Evolutionary conservation across 2,797 vertebrate species (phyloP).

Genomic region (Myotis myotis): DNA sequence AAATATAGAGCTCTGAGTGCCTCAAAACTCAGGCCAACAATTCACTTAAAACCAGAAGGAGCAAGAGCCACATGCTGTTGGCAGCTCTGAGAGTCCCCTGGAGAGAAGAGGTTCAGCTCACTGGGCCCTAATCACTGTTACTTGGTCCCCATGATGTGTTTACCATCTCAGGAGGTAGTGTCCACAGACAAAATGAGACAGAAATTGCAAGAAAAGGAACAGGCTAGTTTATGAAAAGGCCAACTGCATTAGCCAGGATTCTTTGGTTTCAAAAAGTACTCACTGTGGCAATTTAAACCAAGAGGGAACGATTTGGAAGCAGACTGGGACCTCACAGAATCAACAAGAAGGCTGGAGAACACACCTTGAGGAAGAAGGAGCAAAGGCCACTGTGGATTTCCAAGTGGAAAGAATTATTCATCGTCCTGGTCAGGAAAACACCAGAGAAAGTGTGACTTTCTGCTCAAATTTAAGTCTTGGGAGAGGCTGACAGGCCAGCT

Average conservation of each 20-base stretch:
- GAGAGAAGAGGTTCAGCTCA: not conserved
- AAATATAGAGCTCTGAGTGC: not conserved
- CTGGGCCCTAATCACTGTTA: not conserved
- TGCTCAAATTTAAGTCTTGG: not conserved
- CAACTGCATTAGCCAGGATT: not conserved
- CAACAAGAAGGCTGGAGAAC: not conserved
- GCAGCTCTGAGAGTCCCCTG: not conserved
- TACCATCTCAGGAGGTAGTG: not conserved
- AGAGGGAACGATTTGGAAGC: constrained; percentile 13
- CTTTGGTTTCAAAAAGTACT: not conserved
- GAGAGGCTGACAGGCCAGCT: not conserved
- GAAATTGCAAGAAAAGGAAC: not conserved
- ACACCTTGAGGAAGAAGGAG: not conserved
- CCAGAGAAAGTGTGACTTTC: not conserved
- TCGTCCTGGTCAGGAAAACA: not conserved
- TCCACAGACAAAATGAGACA: not conserved
- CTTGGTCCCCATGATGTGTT: not conserved
- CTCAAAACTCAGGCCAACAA: not conserved
- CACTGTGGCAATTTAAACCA: not conserved
- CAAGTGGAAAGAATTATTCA: not conserved
- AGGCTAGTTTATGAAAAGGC: not conserved
- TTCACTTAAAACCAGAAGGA: not conserved
- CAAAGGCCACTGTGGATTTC: not conserved
- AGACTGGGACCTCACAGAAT: not conserved
- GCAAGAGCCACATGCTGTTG: not conserved